Conservation (phyloP, 2,113 vertebrate genomes). For the Lipophrys pholis region DNA sequence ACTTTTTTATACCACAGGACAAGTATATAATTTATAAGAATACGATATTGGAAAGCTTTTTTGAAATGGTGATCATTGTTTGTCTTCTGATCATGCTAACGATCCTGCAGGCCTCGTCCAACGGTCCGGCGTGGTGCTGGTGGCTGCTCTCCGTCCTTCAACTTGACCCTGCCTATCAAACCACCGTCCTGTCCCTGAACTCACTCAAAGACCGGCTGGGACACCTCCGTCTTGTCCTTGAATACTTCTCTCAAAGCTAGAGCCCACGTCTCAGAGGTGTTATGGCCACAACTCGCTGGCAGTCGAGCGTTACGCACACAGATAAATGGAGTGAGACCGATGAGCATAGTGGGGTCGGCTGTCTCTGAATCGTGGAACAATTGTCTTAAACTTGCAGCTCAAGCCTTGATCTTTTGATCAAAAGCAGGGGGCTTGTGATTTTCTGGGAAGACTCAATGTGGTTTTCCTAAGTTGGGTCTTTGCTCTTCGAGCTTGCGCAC, state of each 20-base stretch:
- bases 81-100: background rate
- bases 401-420: constrained; percentile 21
- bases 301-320: constrained; percentile 13
- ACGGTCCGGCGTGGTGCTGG: constrained; percentile 88
- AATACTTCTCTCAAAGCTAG: constrained; percentile 86
- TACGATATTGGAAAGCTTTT: background rate
- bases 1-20: no score
- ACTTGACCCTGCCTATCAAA: constrained; percentile 86
- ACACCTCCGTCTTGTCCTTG: constrained; percentile 86
- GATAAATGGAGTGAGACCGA: constrained; percentile 26
- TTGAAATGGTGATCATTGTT: background rate
- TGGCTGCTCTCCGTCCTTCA: constrained; percentile 87
- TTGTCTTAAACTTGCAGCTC: constrained; percentile 19
- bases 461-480: background rate
- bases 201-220: constrained; percentile 85
- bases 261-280: background rate
- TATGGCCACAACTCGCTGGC: background rate
- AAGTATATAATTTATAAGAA: no score
- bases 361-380: constrained; percentile 6
- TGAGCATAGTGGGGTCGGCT: background rate
- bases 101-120: constrained; percentile 73
- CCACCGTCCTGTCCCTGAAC: constrained; percentile 85
- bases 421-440: constrained; percentile 14
- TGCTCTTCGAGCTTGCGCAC: constrained; percentile 21
- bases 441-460: background rate